Conservation (phyloP, 2,888 invertebrate species). For the Phengaris arion region DNA sequence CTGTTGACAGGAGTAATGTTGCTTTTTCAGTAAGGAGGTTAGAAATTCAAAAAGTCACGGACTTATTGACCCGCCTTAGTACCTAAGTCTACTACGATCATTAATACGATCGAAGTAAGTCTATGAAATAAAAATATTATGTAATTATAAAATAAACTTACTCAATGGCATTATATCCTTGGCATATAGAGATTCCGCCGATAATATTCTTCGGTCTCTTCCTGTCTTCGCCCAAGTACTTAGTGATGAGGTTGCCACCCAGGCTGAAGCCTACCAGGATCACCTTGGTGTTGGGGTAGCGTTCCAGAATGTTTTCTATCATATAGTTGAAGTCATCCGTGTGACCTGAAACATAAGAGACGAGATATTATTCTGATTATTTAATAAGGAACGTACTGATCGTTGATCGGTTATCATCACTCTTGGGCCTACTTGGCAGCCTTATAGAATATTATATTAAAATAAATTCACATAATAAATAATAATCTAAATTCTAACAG, state of each 20-base stretch:
- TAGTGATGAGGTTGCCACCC: constrained; percentile 95
- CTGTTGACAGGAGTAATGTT: no score
- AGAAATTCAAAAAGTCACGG: no score
- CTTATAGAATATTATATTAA: background rate
- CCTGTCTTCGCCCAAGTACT: constrained; percentile 91
- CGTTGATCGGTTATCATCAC: background rate
- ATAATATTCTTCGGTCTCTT: constrained; percentile 85
- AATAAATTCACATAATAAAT: background rate
- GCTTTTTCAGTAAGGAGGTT: no score
- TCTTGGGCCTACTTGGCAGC: constrained; percentile 2
- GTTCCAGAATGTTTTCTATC: constrained; percentile 85
- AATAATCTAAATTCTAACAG: background rate
- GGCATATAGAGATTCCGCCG: constrained; percentile 95
- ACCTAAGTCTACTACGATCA: no score
- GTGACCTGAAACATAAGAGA: constrained; percentile 81
- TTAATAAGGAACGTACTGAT: constrained; percentile 12
- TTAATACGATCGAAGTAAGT: no score
- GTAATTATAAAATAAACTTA: constrained; percentile 70
- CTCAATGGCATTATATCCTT: constrained; percentile 95
- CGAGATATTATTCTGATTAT: background rate
- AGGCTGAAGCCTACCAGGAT: constrained; percentile 95
- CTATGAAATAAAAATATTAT: no score
- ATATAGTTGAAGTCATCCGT: constrained; percentile 93
- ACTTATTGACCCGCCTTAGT: no score
- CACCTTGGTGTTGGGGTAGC: constrained; percentile 87